Evolutionary conservation across 2,888 invertebrate species (phyloP), one percentile per base, ranked within the genome.

Genomic region (Hypolimnas misippus): DNA sequence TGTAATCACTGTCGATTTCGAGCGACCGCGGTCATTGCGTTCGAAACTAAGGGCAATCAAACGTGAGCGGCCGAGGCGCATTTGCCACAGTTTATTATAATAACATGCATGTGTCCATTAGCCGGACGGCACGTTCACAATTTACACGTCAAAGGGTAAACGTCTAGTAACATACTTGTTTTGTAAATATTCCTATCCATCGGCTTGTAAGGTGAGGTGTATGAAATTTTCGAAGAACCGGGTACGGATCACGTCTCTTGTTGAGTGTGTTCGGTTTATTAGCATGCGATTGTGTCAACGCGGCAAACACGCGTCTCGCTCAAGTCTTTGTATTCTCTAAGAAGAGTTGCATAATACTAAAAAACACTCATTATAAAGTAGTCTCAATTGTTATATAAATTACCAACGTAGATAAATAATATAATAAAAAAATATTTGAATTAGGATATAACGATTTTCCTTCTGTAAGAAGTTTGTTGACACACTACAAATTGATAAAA

Each of bases 1-100:
- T 85, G 89, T 87, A 90, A 90, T 89, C 90, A 92, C 91, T 92
- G 88, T 91, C 90, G 89, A 89, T 92, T 92, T 91, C 90, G 84
- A 88, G 85, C 78, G 79, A 80, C 83, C 78, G 84, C 82, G 82
- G 82, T 82, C 75, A 62, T 77, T 83, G 82, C 83, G 77, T 83
- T 81, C 77, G 78, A 81, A 79, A 81, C 79, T 76, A 77, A 79
- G 75, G 79, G 79, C 81, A 82, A 81, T 81, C 82, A 81, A 72
- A 73, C 68, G 71, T 70, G 63, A 66, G 73, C 73, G 67, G 65
- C 67, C 65, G 63, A 65, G 67, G 66, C 72, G 60, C 57, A 59
- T 69, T 65, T 72, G 57, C 69, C 65, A 71, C 70, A 75, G 72
- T 76, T 76, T 79, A 80, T 78, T 77, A 79, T 76, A 79, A 78